Evolutionary conservation across 53 echinoderm and acorn worm species (phyloP).

Genomic region (Mesocentrotus franciscanus): DNA sequence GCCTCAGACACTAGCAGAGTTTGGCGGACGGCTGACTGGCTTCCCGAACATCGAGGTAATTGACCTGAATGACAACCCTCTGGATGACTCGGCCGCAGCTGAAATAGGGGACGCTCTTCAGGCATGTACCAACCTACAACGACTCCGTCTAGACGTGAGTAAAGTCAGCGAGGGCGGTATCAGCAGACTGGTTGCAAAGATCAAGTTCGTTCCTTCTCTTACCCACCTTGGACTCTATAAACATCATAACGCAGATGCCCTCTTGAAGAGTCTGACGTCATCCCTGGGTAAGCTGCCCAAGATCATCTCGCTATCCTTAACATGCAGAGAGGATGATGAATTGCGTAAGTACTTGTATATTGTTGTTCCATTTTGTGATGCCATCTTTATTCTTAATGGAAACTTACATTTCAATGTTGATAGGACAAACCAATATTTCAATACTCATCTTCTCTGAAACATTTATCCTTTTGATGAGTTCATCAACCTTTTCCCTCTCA

Average conservation of each 20-base stretch:
- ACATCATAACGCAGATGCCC: conserved; percentile 58
- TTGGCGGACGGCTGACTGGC: conserved; percentile 44
- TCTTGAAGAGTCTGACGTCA: conserved; percentile 58
- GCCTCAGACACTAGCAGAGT: conserved; percentile 59
- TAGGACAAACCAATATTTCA: background rate
- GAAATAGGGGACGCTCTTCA: conserved; percentile 49
- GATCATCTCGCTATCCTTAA: conserved; percentile 56
- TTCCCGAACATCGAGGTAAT: conserved; percentile 59
- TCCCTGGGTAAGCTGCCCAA: conserved; percentile 1
- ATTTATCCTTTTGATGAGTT: background rate
- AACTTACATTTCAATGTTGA: background rate
- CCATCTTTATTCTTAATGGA: background rate
- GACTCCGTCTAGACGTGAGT: conserved; percentile 57
- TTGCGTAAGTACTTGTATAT: conserved; percentile 36
- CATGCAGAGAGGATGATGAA: conserved; percentile 52
- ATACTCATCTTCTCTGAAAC: background rate
- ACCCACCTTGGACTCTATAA: conserved; percentile 68
- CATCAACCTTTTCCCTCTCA: no score
- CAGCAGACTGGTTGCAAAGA: conserved; percentile 54
- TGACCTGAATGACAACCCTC: conserved; percentile 59
- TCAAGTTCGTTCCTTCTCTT: conserved; percentile 59
- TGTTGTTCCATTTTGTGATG: background rate
- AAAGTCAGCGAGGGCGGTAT: conserved; percentile 59
- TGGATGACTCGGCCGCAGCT: conserved; percentile 61
- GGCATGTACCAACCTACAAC: conserved; percentile 5